These are phyloP conservation scores for Drosophila subquinaria DNA, from an alignment of 2,888 invertebrate genomes.

Conservation along the genomic window DNA sequence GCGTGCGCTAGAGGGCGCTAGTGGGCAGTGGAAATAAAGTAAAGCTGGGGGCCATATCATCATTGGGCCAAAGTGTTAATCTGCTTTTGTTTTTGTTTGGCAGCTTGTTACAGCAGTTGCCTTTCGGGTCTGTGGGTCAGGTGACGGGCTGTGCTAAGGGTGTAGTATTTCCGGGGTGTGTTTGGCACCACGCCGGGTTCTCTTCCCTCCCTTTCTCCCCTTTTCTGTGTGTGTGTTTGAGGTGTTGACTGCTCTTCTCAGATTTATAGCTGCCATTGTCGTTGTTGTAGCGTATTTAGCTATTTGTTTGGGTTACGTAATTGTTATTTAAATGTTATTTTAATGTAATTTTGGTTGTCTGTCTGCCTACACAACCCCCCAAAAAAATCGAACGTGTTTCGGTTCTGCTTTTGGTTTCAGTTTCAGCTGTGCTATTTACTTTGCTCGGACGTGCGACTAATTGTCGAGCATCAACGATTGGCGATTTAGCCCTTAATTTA, in stretches of 20 bases:
- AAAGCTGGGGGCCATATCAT: slow-evolving; percentile 57
- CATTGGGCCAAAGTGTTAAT: slow-evolving; percentile 73
- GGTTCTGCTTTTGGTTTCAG: slow-evolving; percentile 6
- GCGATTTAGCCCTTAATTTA: slow-evolving; percentile 58
- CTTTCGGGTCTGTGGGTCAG: slow-evolving; percentile 45
- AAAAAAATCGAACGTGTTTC: slow-evolving; percentile 20
- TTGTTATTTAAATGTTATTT: slow-evolving; percentile 78
- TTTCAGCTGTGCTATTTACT: slow-evolving; percentile 31
- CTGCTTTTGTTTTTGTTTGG: slow-evolving; percentile 71
- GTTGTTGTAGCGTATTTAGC: slow-evolving; percentile 24
- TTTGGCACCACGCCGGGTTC: slow-evolving; percentile 36
- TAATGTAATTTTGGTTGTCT: slow-evolving; percentile 69
- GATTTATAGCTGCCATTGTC: slow-evolving; percentile 53
- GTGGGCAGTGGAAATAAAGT: slow-evolving; percentile 28
- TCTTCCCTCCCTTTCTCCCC: background rate
- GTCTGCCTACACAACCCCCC: background rate
- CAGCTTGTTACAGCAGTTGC: slow-evolving; percentile 53
- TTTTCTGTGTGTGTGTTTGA: slow-evolving; percentile 21
- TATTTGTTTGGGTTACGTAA: slow-evolving; percentile 71
- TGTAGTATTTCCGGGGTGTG: slow-evolving; percentile 53
- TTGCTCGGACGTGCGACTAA: slow-evolving; percentile 49
- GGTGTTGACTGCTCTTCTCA: slow-evolving; percentile 66
- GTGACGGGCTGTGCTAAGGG: slow-evolving; percentile 30
- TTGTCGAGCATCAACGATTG: slow-evolving; percentile 47
- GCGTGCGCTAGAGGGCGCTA: slow-evolving; percentile 31